Evolutionary conservation across 2,113 vertebrate species (phyloP).

Genomic region (Sapajus apella): DNA sequence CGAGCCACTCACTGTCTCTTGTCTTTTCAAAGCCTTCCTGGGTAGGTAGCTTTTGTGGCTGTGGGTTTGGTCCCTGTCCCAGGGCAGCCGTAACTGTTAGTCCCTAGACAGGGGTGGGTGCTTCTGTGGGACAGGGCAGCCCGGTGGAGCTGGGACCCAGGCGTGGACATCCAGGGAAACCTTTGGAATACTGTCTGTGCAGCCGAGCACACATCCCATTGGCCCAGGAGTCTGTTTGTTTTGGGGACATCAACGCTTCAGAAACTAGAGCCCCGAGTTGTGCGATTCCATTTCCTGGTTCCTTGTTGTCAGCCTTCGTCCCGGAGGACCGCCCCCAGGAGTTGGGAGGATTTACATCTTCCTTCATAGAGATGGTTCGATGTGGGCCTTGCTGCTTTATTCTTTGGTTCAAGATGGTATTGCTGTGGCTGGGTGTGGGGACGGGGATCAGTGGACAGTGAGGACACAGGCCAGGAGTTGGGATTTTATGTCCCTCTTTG

Average conservation of each 20-base stretch:
- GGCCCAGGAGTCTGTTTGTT: neutral
- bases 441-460: neutral
- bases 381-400: fast-evolving
- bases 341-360: neutral
- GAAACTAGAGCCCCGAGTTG: fast-evolving
- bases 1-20: neutral
- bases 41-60: neutral
- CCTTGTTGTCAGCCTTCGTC: neutral
- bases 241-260: fast-evolving
- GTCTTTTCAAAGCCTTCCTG: neutral
- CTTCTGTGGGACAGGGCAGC: neutral
- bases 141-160: fast-evolving
- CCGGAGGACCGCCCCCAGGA: fast-evolving
- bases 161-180: neutral
- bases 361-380: neutral
- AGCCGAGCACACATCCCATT: neutral
- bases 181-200: fast-evolving
- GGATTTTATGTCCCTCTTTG: neutral
- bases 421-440: neutral
- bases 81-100: fast-evolving
- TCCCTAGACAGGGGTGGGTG: neutral
- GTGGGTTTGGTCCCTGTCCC: neutral
- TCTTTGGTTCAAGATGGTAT: neutral
- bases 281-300: neutral
- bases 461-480: neutral